A percentile compares a stretch with the other conserved stretches of the same genome.
These are phyloP conservation scores for Stegophylla sp. DNA, from an alignment of 2,888 invertebrate genomes.

Conservation along the genomic window DNA sequence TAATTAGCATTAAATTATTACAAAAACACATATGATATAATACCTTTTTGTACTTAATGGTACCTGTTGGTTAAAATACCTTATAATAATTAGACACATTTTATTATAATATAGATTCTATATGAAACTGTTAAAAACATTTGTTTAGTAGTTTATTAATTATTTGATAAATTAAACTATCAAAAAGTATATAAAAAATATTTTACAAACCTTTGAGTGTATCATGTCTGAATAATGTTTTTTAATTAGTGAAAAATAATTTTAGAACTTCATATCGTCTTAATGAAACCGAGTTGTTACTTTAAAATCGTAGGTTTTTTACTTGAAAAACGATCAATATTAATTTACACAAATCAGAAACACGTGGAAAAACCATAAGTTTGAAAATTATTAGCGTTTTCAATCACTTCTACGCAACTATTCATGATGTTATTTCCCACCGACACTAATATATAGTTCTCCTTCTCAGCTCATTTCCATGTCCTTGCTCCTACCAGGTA, in stretches of 20 bases:
- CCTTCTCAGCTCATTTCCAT: slow-evolving; percentile 41
- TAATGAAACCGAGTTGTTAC: background rate
- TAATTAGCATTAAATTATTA: too few species aligned
- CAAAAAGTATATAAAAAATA: background rate
- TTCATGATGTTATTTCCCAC: slow-evolving; percentile 43
- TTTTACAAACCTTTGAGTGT: slow-evolving; percentile 24
- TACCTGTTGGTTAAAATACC: too few species aligned
- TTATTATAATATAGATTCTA: too few species aligned
- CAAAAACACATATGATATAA: too few species aligned
- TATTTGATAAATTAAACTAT: too few species aligned
- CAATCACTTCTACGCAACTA: slow-evolving; percentile 43
- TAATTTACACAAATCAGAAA: background rate
- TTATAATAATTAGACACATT: too few species aligned
- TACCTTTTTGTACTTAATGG: too few species aligned
- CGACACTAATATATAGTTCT: slow-evolving; percentile 54
- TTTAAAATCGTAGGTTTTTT: background rate
- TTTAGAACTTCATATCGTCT: background rate
- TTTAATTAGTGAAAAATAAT: background rate
- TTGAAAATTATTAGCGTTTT: slow-evolving; percentile 25
- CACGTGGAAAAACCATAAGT: slow-evolving; percentile 23
- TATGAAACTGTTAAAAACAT: too few species aligned
- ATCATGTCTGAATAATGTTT: background rate
- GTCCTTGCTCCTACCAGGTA: slow-evolving; percentile 56
- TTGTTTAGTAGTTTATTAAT: too few species aligned
- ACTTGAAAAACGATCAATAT: background rate